phyloP scores from a whole-genome alignment of 2,888 invertebrate species.

The Tethea ocularis region DNA sequence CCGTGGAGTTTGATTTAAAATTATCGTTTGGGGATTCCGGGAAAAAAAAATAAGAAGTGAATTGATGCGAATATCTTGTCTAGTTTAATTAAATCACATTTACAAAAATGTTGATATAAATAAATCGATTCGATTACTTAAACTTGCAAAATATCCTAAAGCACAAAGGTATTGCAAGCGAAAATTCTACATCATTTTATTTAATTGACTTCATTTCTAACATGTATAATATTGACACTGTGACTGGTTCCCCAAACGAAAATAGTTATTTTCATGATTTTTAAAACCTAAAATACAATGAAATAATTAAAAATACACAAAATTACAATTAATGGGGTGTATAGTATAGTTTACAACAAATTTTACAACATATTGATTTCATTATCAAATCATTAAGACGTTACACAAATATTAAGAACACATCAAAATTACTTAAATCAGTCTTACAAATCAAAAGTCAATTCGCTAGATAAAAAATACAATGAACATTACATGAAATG shows the following conservation, averaged over 20 bases:
- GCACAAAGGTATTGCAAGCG: neutral
- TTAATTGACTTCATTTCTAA: slow-evolving; percentile 2
- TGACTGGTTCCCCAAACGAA: slow-evolving; percentile 18
- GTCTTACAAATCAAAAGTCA: slow-evolving; percentile 58
- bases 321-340: slow-evolving; percentile 30
- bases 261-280: slow-evolving; percentile 11
- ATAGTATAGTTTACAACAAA: slow-evolving; percentile 15
- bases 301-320: slow-evolving; percentile 25
- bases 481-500: slow-evolving; percentile 43
- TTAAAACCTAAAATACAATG: slow-evolving; percentile 17
- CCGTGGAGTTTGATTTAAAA: neutral
- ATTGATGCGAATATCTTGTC: neutral
- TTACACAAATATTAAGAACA: slow-evolving; percentile 45
- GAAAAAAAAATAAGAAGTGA: neutral
- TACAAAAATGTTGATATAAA: too few relatives aligned
- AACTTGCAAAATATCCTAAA: too few relatives aligned
- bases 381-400: slow-evolving; percentile 16
- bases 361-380: slow-evolving; percentile 22
- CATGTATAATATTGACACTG: neutral
- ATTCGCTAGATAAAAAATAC: slow-evolving; percentile 40
- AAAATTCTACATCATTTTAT: neutral
- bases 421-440: slow-evolving; percentile 64
- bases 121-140: too few relatives aligned
- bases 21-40: neutral
- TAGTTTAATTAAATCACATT: neutral